Evolutionary conservation across 1,140 invertebrate genomes (phyloP).

Genomic region (Microplitis demolitor): DNA sequence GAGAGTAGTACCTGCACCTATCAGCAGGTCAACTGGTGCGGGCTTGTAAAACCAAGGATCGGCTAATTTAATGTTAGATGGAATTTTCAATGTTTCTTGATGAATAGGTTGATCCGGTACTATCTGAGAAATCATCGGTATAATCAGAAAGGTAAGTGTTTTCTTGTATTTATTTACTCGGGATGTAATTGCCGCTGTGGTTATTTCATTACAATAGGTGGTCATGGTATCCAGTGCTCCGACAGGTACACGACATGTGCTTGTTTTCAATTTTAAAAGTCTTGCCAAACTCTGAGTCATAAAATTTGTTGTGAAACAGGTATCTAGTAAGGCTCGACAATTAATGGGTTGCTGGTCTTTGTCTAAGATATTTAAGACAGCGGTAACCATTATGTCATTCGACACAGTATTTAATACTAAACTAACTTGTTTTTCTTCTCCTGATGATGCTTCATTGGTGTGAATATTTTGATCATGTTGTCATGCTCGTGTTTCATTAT

Average conservation of each 20-base stretch:
- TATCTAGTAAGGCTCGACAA: slow-evolving; percentile 3
- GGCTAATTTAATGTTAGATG: slow-evolving; percentile 6
- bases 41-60: slow-evolving; percentile 32
- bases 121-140: background rate
- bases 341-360: background rate
- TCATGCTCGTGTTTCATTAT: background rate
- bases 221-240: background rate
- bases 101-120: background rate
- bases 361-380: background rate
- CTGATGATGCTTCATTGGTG: background rate
- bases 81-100: background rate
- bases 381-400: background rate
- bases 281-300: background rate
- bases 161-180: background rate
- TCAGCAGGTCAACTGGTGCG: slow-evolving; percentile 25
- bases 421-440: background rate
- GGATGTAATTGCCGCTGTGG: background rate
- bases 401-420: background rate
- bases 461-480: background rate
- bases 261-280: background rate
- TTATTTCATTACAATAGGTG: background rate
- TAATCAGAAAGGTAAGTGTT: background rate
- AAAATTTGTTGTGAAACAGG: slow-evolving; percentile 15
- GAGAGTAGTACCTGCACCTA: slow-evolving; percentile 27
- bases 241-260: background rate